phyloP scores from a whole-genome alignment of 1,140 invertebrate genomes.

The Ostrea denselamellosa region DNA sequence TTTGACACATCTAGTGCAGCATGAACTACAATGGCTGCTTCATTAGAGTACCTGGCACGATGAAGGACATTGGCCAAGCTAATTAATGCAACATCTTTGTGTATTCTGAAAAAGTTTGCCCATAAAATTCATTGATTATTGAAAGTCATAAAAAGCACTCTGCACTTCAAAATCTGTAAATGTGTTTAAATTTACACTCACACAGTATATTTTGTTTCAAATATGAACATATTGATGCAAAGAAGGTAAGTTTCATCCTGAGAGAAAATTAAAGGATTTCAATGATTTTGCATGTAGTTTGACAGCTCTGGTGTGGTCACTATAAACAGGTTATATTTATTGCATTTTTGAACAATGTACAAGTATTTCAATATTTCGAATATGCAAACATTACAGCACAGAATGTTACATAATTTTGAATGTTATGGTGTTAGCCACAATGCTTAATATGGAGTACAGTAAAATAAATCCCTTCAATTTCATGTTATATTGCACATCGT shows the following conservation, averaged over 20 bases:
- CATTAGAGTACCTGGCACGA: constrained; percentile 85
- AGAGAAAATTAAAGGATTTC: too few species aligned
- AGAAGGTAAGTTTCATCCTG: too few species aligned
- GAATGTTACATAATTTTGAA: too few species aligned
- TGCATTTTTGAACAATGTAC: too few species aligned
- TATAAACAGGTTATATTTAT: too few species aligned
- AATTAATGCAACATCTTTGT: constrained; percentile 88
- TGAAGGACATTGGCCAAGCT: constrained; percentile 91
- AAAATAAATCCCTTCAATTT: too few species aligned
- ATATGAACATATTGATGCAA: background rate
- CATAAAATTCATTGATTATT: background rate
- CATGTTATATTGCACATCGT: background rate
- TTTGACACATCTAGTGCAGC: constrained; percentile 89
- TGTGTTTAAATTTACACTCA: background rate
- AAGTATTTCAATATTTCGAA: too few species aligned
- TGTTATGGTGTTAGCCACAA: too few species aligned
- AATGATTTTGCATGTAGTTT: too few species aligned
- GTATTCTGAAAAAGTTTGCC: constrained; percentile 82
- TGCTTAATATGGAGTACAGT: too few species aligned
- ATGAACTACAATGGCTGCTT: constrained; percentile 89
- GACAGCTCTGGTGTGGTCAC: too few species aligned
- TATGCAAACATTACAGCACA: too few species aligned
- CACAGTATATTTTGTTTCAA: background rate
- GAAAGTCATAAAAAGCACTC: background rate
- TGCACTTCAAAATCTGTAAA: background rate